Evolutionary conservation across 2,888 invertebrate genomes (phyloP).

Genomic region (Myathropa florea): DNA sequence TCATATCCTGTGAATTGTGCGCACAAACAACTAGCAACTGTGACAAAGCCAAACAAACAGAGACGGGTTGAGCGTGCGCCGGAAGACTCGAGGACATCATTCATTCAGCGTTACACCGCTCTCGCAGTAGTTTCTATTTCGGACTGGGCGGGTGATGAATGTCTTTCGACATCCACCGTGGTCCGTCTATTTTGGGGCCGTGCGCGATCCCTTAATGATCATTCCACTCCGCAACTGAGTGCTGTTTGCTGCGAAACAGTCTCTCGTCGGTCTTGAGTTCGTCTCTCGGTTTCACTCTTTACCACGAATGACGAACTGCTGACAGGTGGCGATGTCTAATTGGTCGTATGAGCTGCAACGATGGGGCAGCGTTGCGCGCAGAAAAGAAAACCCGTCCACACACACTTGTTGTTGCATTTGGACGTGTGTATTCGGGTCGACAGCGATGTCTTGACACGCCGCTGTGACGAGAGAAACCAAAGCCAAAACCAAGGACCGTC

Average conservation of each 20-base stretch:
- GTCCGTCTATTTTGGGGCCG: slow-evolving; percentile 40
- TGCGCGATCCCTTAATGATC: slow-evolving; percentile 50
- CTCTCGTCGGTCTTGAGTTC: slow-evolving; percentile 1
- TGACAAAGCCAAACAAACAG: slow-evolving; percentile 67
- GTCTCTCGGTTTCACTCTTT: not conserved
- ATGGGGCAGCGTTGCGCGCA: no score
- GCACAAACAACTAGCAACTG: slow-evolving; percentile 39
- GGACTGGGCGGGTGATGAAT: slow-evolving; percentile 66
- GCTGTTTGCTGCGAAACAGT: not conserved
- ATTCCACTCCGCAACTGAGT: no score
- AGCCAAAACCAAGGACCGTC: slow-evolving; percentile 72
- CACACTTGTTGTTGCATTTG: slow-evolving; percentile 45
- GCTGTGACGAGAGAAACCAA: slow-evolving; percentile 34
- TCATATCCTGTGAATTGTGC: slow-evolving; percentile 57
- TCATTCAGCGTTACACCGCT: slow-evolving; percentile 73
- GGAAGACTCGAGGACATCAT: slow-evolving; percentile 73
- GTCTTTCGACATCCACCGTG: slow-evolving; percentile 60
- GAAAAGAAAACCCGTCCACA: not conserved
- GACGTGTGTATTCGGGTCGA: slow-evolving; percentile 53
- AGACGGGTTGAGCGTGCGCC: slow-evolving; percentile 21
- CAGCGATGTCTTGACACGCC: slow-evolving; percentile 23
- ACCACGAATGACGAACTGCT: slow-evolving; percentile 80
- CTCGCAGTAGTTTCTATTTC: slow-evolving; percentile 52
- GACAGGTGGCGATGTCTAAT: slow-evolving; percentile 81
- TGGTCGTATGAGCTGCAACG: slow-evolving; percentile 75